A percentile compares a stretch with the other conserved stretches of the same genome.
Conservation (phyloP, 2,888 invertebrate genomes). For the Seira musarum region DNA sequence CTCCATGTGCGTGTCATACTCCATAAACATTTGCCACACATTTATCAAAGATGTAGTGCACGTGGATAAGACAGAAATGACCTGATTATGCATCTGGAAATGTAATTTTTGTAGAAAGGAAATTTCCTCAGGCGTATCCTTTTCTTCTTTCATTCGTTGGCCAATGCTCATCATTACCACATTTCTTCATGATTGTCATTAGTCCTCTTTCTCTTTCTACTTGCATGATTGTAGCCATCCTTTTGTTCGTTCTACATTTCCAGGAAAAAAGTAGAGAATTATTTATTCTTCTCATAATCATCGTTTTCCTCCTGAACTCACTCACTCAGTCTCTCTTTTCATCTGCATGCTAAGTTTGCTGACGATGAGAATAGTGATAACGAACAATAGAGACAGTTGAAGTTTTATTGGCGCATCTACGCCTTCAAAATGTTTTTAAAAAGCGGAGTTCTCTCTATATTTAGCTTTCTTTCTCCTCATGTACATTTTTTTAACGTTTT, state of each 20-base stretch:
- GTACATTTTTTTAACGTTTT: background rate
- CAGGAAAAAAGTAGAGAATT: background rate
- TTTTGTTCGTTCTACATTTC: background rate
- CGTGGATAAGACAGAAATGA: conserved; percentile 2
- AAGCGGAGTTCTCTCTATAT: background rate
- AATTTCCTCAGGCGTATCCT: background rate
- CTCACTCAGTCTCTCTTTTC: background rate
- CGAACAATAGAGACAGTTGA: conserved; percentile 12
- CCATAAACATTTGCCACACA: background rate
- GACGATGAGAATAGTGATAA: background rate
- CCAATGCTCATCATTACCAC: background rate
- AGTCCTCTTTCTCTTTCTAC: background rate
- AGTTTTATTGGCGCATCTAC: background rate
- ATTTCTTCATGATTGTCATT: background rate
- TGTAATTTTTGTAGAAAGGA: background rate
- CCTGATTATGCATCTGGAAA: background rate
- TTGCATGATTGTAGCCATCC: background rate
- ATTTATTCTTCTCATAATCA: conserved; percentile 12
- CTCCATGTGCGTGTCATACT: conserved; percentile 1
- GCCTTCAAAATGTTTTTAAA: conserved; percentile 5
- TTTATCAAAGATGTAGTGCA: background rate
- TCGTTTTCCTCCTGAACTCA: conserved; percentile 10
- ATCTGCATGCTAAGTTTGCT: conserved; percentile 9
- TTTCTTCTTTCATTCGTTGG: background rate
- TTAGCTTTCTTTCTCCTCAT: background rate